Percentiles rank a stretch among this genome's conserved stretches.
These are phyloP conservation scores for Phocoena sinus DNA, from an alignment of 2,113 vertebrate species.

Conservation along the genomic window DNA sequence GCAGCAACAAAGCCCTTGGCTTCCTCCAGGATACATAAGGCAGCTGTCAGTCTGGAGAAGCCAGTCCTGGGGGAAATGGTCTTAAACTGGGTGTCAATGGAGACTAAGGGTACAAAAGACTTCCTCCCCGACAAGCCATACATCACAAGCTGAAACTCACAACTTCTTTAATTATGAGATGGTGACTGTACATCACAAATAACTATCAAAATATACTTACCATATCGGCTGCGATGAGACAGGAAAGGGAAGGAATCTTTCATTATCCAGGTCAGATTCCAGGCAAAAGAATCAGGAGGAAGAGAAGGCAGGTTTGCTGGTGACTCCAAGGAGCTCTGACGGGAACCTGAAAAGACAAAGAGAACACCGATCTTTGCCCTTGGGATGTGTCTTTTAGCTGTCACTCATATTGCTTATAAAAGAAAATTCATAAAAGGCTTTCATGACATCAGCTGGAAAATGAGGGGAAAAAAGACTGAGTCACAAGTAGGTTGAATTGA, in stretches of 20 bases:
- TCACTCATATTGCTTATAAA: neutral
- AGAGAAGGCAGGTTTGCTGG: slow-evolving; percentile 56
- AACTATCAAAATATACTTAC: slow-evolving; percentile 72
- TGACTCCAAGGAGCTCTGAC: slow-evolving; percentile 61
- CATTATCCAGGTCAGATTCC: slow-evolving; percentile 87
- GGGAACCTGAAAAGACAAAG: slow-evolving; percentile 65
- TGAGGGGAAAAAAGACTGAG: no score
- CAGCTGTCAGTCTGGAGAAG: neutral
- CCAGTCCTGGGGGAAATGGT: neutral
- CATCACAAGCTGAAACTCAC: neutral
- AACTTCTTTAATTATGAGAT: neutral
- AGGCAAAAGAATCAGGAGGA: slow-evolving; percentile 67
- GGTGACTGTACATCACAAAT: neutral
- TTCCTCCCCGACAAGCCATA: neutral
- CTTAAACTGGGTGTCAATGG: no score
- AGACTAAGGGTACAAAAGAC: neutral
- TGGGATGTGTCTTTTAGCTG: neutral
- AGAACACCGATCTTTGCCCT: neutral
- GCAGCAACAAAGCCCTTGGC: neutral
- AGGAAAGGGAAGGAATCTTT: slow-evolving; percentile 82
- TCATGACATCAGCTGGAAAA: neutral
- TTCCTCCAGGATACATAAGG: neutral
- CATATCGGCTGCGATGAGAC: slow-evolving; percentile 80
- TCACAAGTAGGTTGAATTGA: neutral
- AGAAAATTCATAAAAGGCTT: neutral